These are phyloP conservation scores for Artibeus lituratus DNA, from an alignment of 2,797 vertebrate species.

Conservation along the genomic window DNA sequence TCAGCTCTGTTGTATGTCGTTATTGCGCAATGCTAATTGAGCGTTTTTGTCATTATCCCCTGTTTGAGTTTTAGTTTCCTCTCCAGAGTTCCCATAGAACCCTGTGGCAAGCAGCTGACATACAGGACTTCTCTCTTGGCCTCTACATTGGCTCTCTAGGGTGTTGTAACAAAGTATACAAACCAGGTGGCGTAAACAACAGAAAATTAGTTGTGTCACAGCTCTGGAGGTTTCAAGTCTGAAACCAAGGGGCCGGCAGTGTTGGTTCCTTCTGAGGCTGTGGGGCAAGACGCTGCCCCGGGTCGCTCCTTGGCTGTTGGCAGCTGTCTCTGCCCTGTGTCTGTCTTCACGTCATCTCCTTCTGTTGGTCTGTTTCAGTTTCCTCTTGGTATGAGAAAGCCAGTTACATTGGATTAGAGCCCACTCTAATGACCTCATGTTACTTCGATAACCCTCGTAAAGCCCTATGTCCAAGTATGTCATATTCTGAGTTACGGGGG, in stretches of 20 bases:
- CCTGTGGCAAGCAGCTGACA: not conserved
- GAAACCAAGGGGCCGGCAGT: not conserved
- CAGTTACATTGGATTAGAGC: not conserved
- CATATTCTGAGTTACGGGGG: not conserved
- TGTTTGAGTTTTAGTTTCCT: constrained; percentile 30
- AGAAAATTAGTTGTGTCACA: not conserved
- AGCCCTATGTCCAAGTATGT: not conserved
- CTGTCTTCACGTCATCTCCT: not conserved
- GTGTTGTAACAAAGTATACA: not conserved
- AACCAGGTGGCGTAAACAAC: accelerated
- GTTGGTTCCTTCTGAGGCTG: not conserved
- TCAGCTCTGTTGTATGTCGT: constrained; percentile 58
- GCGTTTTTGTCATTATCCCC: constrained; percentile 68
- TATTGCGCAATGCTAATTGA: constrained; percentile 73
- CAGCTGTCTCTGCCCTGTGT: not conserved
- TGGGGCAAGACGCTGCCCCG: not conserved
- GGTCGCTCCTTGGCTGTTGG: not conserved
- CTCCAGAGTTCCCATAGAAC: constrained; percentile 43
- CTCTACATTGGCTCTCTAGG: not conserved
- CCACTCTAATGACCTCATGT: not conserved
- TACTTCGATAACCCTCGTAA: not conserved
- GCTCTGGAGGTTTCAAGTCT: not conserved
- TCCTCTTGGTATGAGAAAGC: not conserved
- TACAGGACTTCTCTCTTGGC: not conserved
- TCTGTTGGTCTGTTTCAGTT: not conserved